Evolutionary conservation across 2,888 invertebrate genomes (phyloP).

Genomic region (Zele albiditarsus): DNA sequence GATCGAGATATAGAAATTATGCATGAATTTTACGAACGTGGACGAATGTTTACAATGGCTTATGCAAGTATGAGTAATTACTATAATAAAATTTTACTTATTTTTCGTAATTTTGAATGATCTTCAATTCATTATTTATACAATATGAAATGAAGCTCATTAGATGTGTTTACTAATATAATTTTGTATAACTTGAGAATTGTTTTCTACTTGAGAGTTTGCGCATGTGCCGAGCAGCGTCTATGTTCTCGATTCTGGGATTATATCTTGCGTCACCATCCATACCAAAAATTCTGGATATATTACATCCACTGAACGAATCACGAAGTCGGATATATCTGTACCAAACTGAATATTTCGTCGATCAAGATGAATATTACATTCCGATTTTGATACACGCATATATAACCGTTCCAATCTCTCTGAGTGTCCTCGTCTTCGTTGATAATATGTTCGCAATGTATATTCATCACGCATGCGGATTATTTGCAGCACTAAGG

Average conservation of each 20-base stretch:
- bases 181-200: background rate
- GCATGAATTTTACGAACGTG: slow-evolving; percentile 31
- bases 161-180: background rate
- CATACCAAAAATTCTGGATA: slow-evolving; percentile 40
- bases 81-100: no score
- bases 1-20: slow-evolving; percentile 36
- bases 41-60: slow-evolving; percentile 19
- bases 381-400: slow-evolving; percentile 30
- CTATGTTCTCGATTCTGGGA: slow-evolving; percentile 44
- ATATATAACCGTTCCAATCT: slow-evolving; percentile 39
- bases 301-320: slow-evolving; percentile 42
- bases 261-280: slow-evolving; percentile 40
- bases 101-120: background rate
- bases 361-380: slow-evolving; percentile 33
- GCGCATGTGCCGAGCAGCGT: slow-evolving; percentile 26
- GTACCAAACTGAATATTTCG: slow-evolving; percentile 25
- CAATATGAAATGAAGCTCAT: background rate
- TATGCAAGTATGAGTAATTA: slow-evolving; percentile 40
- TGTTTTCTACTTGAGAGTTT: background rate
- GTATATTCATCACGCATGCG: slow-evolving; percentile 46
- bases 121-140: background rate
- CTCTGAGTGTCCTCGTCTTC: slow-evolving; percentile 32
- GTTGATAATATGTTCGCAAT: slow-evolving; percentile 44
- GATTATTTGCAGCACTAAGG: slow-evolving; percentile 46
- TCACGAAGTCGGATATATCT: slow-evolving; percentile 38